Base-by-base conservation (phyloP, 2,797 vertebrate genomes). In the Schizopygopsis malacanthus region DNA sequence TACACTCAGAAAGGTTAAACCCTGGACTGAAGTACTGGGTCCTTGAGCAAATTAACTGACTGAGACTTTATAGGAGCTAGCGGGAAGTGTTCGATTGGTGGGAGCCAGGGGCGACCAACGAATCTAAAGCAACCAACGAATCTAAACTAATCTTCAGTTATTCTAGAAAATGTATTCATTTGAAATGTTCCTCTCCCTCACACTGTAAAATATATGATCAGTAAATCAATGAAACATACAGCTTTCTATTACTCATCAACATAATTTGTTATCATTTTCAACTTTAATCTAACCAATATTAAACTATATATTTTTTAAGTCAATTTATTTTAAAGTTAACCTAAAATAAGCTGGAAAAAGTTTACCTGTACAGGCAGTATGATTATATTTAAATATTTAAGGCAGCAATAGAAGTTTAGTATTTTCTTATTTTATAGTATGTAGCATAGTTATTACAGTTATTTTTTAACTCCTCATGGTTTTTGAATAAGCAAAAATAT, bases 1-100 rank as follows among this genome's bases (percentile, higher is more conserved):
- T 79, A 47, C 1, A 47, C 43, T 63, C 39, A 50, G 50, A 63
- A 25, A 81, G 10, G 81, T 83, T 81, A 87, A 86, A 73, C 20
- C 28, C 75, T 39, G 45, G 54, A 52, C 63, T 84, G 70, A 86
- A 65, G 39, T 75, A 85, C 28, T 76, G 43, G 78, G 82, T 86
- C 45, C 54, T 80, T 86, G 75, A 84, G 83, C 65, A 84, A 87
- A 87, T 67, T 37, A 61, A 78, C 33, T 86, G 54, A 45, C 73
- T 69, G 85, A 83, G 87, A 86, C 50, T 73, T 63, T 52, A 83
- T 18, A 25, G 50, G 16, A 16, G 77, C 16, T 83, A 67, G 54
- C 15, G 18, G 67, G 73, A 65, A 45, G 37, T 15, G 67, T 73
- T 82, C 10, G 28, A 33, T 33, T 33, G 28, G 28, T 33, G 28